These are phyloP conservation scores for Caenorhabditis sp. DNA, from an alignment of 2,888 invertebrate genomes.

Conservation along the genomic window DNA sequence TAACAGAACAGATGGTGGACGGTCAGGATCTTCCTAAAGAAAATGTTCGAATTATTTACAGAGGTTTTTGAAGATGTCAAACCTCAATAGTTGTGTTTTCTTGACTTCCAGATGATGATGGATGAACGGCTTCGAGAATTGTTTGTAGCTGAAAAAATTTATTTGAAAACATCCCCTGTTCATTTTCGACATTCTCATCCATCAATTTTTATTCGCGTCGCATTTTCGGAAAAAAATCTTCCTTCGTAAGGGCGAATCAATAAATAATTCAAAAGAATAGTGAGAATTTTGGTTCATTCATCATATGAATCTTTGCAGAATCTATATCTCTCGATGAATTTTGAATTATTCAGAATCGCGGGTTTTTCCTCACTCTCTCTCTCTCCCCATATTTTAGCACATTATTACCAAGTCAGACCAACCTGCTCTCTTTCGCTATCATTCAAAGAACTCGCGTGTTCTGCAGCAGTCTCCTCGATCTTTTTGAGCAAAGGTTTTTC, in stretches of 20 bases:
- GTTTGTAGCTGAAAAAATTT: slow-evolving; percentile 66
- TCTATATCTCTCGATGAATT: slow-evolving; percentile 1
- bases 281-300: slow-evolving; percentile 23
- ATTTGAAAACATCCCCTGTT: not conserved
- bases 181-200: not conserved
- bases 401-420: not conserved
- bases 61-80: not conserved
- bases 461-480: slow-evolving; percentile 70
- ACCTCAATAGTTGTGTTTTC: slow-evolving; percentile 60
- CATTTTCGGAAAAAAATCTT: slow-evolving; percentile 16
- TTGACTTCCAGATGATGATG: slow-evolving; percentile 63
- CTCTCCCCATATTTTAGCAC: too few relatives aligned
- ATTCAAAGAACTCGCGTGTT: slow-evolving; percentile 68
- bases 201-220: slow-evolving; percentile 29
- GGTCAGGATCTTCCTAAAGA: slow-evolving; percentile 51
- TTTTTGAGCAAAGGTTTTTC: slow-evolving; percentile 69
- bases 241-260: slow-evolving; percentile 4
- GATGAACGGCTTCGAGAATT: slow-evolving; percentile 66
- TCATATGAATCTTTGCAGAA: slow-evolving; percentile 1
- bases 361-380: not conserved
- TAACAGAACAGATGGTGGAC: slow-evolving; percentile 66
- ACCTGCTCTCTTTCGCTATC: slow-evolving; percentile 69
- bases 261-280: slow-evolving; percentile 25
- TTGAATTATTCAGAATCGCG: not conserved
- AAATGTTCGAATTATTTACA: not conserved